Conservation (phyloP, 2,113 vertebrate species). For the Xiphophorus maculatus region DNA sequence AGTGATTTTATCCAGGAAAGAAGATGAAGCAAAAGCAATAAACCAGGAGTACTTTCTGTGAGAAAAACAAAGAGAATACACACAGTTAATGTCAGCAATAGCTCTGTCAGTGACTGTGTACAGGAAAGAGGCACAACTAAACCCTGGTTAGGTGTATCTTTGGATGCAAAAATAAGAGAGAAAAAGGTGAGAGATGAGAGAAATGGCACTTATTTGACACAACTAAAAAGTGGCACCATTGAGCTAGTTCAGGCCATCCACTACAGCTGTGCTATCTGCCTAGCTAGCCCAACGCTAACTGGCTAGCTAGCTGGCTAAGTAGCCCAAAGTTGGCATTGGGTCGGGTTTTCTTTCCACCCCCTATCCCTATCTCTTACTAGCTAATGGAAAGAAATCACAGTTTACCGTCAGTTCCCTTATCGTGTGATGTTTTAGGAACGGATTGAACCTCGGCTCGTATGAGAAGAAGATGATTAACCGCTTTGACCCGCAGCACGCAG, state of each 20-base stretch:
- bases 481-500: constrained; percentile 74
- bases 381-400: not conserved
- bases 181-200: not conserved
- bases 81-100: not conserved
- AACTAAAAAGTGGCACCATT: not conserved
- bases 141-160: not conserved
- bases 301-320: too few relatives aligned
- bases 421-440: constrained; percentile 56
- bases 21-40: not conserved
- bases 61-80: not conserved
- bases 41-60: not conserved
- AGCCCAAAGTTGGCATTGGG: too few relatives aligned
- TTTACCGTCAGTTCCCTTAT: not conserved
- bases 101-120: not conserved
- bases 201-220: not conserved
- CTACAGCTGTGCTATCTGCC: too few relatives aligned
- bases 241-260: not conserved
- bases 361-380: not conserved
- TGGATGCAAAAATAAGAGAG: not conserved
- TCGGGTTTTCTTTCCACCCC: too few relatives aligned
- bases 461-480: constrained; percentile 74
- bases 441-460: constrained; percentile 74
- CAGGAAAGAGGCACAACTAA: not conserved
- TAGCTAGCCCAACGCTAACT: too few relatives aligned
- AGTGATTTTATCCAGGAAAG: not conserved